phyloP scores from a whole-genome alignment of 1,140 invertebrate species.

The Zaprionus lachaisei region DNA sequence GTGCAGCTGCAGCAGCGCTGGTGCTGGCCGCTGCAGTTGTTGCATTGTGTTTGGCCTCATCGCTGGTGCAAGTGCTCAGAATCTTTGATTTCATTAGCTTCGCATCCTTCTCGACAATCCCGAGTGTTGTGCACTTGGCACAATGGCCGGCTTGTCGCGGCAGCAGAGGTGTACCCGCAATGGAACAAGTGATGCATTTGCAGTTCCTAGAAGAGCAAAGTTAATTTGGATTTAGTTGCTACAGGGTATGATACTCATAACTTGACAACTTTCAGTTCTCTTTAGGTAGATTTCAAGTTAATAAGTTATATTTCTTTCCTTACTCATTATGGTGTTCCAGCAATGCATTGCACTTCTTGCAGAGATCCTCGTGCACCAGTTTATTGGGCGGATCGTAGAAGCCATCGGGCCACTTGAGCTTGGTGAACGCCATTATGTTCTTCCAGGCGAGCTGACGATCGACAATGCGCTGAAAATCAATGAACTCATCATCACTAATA shows the following conservation, averaged over 20 bases:
- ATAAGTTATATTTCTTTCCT: constrained; percentile 25
- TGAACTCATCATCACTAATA: constrained; percentile 77
- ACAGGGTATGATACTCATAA: no score
- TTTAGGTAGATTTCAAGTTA: background rate
- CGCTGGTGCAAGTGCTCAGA: constrained; percentile 77
- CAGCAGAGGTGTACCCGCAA: constrained; percentile 77
- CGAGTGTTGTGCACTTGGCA: constrained; percentile 77
- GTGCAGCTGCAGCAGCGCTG: constrained; percentile 46
- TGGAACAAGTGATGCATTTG: constrained; percentile 83
- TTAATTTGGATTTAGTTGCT: background rate
- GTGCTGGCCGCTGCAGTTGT: constrained; percentile 53
- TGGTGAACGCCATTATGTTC: constrained; percentile 82
- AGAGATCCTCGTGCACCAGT: constrained; percentile 73
- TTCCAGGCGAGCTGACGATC: constrained; percentile 82
- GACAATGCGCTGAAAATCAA: constrained; percentile 77
- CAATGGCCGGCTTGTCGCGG: constrained; percentile 68
- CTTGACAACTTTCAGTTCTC: no score
- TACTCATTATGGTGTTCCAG: constrained; percentile 80
- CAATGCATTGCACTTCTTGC: constrained; percentile 77
- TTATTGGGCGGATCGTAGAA: constrained; percentile 81
- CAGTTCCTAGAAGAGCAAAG: constrained; percentile 60
- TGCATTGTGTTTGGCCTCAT: constrained; percentile 70
- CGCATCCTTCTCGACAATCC: constrained; percentile 79
- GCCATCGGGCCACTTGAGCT: constrained; percentile 79
- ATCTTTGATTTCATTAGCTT: constrained; percentile 82